Base-by-base conservation (phyloP, 1,140 invertebrate species). In the Sesamia nonagrioides region DNA sequence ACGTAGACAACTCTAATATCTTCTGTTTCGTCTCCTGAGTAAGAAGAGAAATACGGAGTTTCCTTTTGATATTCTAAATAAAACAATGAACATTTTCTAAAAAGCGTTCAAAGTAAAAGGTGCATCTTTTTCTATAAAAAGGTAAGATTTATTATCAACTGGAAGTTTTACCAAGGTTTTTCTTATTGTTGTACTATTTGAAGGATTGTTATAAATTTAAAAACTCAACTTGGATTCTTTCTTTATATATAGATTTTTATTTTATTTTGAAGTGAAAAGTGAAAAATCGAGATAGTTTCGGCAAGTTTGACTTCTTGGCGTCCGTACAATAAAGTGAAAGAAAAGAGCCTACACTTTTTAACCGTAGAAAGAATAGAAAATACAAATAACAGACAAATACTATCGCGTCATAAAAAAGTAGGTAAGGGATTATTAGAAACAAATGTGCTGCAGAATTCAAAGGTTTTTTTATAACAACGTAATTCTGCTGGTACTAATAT, bases 31-130 rank as follows among this genome's bases (percentile, higher is more conserved):
- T 15, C 2, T 35, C 3, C 17, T 17, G 6, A 40, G 40, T 13
- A 3, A 17, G 9, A n/a, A 61, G 7, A 17, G 15, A 13, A 35
- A 66, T 5, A 45, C 8, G 2, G 11, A 61, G 58, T 33, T 35
- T 37, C 40, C 13, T 21, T 6, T 2, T 21, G 35, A 48, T 45
- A 45, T 27, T 18, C 33, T 48, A 11, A 45, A 33, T 45, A 18
- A 18, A 68, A 50, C 13, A 48, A 68, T 48, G 21, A 68, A 50
- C 8, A 66, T 15, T 27, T 68, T 48, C 18, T 50, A 4, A 68
- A 68, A 27, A 68, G 61, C 37, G 42, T 42, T 66, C 35, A 66
- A 66, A n/a, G 61, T 42, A 42, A 66, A 66, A 66, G 35, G 58
- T 66, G 61, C 61, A 66, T n/a, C n/a, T 18, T 45, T 66, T 48